Base-by-base conservation (phyloP, 2,113 vertebrate genomes). In the Melanerpes aurifrons region DNA sequence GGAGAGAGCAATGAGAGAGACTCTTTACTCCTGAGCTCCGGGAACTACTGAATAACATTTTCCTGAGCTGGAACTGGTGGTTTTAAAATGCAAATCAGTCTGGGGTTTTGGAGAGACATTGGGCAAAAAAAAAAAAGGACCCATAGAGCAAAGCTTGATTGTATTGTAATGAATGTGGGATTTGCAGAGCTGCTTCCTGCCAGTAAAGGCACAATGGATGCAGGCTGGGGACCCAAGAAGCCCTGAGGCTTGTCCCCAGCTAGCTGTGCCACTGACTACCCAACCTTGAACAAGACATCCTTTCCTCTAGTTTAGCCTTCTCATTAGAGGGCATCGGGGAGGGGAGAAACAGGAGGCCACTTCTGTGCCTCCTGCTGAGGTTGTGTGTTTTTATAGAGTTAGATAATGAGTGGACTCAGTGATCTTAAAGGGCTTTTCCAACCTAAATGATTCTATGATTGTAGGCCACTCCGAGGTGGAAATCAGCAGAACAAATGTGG, bases 21-120 rank as follows among this genome's bases (percentile, higher is more conserved):
- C 81, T 93, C 82, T 87, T 88, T 71, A 31, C 66, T 91, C 75
- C 68, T 53, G 64, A 78, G 69, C 64, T 71, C 78, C 5, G 20
- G 78, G 82, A 94, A 76, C 43, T 62, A 72, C 85, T 69, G 91
- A 90, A 83, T 59, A 78, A 45, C 80, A 31, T 92, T 95, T 92
- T 88, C 56, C 87, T 67, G 72, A 73, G 86, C 62, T 45, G 70
- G 58, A 94, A 92, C 47, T 58, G 79, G 79, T 78, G 79, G 29
- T 68, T 96, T 91, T 80, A 70, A 95, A 96, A 95, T 92, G 95
- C 78, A 96, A 94, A 96, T 93, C 54, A 81, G 72, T 12, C 54
- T 56, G 56, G 84, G 62, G 78, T 68, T 90, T 95, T 85, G 80
- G 78, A 89, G 86, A 95, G 72, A 75, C 43, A 31, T 31, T 63